Evolutionary conservation across 92 coral and sea anemone species (phyloP), one percentile per base, ranked within the genome.

Genomic region (Phymanthus crucifer): DNA sequence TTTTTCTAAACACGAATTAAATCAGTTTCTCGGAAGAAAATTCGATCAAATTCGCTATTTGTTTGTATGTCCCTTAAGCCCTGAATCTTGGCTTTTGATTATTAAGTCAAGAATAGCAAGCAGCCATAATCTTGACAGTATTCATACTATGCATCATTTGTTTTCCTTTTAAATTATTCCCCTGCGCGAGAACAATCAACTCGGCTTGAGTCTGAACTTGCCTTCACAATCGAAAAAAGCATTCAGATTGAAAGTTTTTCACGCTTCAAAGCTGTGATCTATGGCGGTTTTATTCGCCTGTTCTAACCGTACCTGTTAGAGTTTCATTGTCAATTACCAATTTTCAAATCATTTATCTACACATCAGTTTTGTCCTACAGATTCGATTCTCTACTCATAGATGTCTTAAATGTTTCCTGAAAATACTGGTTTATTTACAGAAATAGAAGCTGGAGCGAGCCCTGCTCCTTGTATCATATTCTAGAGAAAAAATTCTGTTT

Each of bases 391-490:
- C 64, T 54, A 7, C 64, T 54, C 64, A 54, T 29, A 21, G 27
- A 54, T 54, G 64, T 50, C 64, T 54, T 54, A 4, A 54, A 54
- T 54, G 27, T 54, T 54, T 54, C 64, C 64, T 54, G 64, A 54
- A 24, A 3, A 21, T 21, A 54, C 27, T 21, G 27, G 24, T 54
- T 54, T 54, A 54, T n/a, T 54, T 54, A 54, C 64, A 21, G 64
- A 54, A 54, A 21, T 54, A 54, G 6, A 54, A 54, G 64, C n/a
- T 19, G 11, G 14, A 54, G 27, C 27, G 27, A 54, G 6, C 64
- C 27, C 48, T 10, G 48, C 48, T 26, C 24, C 29, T 26, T 24
- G n/a, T 24, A 54, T 21, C 3, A 54, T 14, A 54, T 21, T 21
- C 8, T 54, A 14, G n/a, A 21, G n/a, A 21, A 2, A 54, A 4